A percentile compares a stretch with the other conserved stretches of the same genome.
phyloP scores from a whole-genome alignment of 2,888 invertebrate species.

The Leptogaster cylindrica region DNA sequence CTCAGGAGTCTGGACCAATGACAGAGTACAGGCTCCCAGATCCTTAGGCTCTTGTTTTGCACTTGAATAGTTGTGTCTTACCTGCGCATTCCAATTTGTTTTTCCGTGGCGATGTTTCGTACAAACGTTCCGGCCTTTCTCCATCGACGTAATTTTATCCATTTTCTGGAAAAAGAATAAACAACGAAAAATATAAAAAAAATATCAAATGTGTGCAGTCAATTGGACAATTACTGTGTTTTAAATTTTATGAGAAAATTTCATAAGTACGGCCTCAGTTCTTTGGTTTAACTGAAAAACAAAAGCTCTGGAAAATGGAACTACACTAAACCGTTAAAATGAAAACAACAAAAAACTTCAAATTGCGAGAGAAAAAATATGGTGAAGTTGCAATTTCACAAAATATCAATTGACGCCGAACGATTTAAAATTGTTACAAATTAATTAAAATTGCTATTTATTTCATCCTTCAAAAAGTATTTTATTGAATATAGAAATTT shows the following conservation, averaged over 20 bases:
- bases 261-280: constrained; percentile 1
- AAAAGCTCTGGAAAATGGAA: too few relatives aligned
- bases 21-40: background rate
- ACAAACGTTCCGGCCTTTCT: constrained; percentile 51
- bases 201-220: background rate
- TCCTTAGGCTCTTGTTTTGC: too few relatives aligned
- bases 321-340: too few relatives aligned
- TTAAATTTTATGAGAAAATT: constrained; percentile 17
- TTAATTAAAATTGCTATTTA: too few relatives aligned
- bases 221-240: constrained; percentile 16
- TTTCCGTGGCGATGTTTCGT: constrained; percentile 57
- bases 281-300: background rate
- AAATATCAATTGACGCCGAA: too few relatives aligned
- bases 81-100: constrained; percentile 59
- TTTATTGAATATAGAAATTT: too few relatives aligned
- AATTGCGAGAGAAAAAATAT: too few relatives aligned
- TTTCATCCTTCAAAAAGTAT: too few relatives aligned
- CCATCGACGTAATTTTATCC: constrained; percentile 50
- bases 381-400: too few relatives aligned
- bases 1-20: background rate
- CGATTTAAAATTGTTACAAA: too few relatives aligned
- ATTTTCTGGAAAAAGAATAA: constrained; percentile 43
- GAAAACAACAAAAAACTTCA: too few relatives aligned
- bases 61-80: too few relatives aligned
- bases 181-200: constrained; percentile 1